Conservation (phyloP, 2,888 invertebrate species). For the Agapetus fuscipes region DNA sequence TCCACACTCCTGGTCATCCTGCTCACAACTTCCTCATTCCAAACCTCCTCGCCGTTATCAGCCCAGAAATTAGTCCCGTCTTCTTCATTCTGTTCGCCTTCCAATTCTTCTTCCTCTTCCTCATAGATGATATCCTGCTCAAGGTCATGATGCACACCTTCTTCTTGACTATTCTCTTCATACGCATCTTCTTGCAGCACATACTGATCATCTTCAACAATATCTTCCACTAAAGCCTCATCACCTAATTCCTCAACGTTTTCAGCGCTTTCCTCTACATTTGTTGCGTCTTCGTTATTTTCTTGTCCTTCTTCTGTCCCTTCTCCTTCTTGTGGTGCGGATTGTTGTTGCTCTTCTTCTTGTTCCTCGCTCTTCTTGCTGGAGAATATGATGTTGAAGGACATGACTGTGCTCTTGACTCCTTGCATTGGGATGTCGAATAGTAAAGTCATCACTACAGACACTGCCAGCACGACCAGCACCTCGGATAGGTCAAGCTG, state of each 20-base stretch:
- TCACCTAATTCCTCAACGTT: slow-evolving; percentile 9
- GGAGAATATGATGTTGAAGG: slow-evolving; percentile 22
- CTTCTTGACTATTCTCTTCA: slow-evolving; percentile 9
- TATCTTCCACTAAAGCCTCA: slow-evolving; percentile 24
- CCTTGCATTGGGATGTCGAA: slow-evolving; percentile 59
- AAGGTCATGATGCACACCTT: slow-evolving; percentile 24
- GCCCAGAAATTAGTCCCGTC: slow-evolving; percentile 27
- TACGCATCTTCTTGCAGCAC: slow-evolving; percentile 3
- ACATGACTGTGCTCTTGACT: slow-evolving; percentile 34
- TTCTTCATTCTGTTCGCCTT: slow-evolving; percentile 9
- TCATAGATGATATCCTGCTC: slow-evolving; percentile 19
- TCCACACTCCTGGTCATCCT: too few relatives aligned
- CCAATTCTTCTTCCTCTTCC: slow-evolving; percentile 31
- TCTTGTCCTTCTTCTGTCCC: slow-evolving; percentile 32
- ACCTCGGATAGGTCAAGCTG: slow-evolving; percentile 51
- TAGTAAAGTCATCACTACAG: slow-evolving; percentile 48
- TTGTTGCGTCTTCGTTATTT: slow-evolving; percentile 33
- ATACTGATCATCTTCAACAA: slow-evolving; percentile 6
- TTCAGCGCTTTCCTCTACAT: slow-evolving; percentile 38
- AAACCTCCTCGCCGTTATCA: slow-evolving; percentile 29
- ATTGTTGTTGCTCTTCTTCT: slow-evolving; percentile 21
- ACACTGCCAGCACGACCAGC: slow-evolving; percentile 39
- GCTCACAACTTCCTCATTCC: slow-evolving; percentile 15
- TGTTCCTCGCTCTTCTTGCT: slow-evolving; percentile 17
- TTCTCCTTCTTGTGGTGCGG: slow-evolving; percentile 28